These are phyloP conservation scores for Amazona finschi DNA, from an alignment of 2,797 vertebrate species.

Conservation along the genomic window DNA sequence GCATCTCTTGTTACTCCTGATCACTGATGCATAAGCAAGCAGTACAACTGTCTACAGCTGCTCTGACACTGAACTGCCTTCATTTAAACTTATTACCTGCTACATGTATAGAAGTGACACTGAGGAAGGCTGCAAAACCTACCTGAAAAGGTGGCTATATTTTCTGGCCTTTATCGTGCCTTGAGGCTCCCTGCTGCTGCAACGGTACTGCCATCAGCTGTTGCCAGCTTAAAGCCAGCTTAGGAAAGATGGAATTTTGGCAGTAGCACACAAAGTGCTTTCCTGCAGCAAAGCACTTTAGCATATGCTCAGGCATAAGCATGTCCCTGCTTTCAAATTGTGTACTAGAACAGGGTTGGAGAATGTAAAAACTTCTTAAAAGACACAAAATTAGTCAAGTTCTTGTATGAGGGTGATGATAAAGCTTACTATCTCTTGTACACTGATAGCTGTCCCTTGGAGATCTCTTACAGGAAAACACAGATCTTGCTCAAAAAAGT, in stretches of 20 bases:
- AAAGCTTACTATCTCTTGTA: neutral
- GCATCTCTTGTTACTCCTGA: neutral
- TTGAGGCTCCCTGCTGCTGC: neutral
- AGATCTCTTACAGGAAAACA: neutral
- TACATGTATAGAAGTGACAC: neutral
- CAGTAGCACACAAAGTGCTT: neutral
- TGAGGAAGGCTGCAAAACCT: neutral
- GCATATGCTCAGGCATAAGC: neutral
- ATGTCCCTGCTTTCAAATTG: neutral
- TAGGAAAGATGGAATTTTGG: neutral
- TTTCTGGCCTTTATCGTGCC: neutral
- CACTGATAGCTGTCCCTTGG: neutral
- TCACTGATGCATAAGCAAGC: neutral
- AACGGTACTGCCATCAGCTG: neutral
- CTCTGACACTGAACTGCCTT: neutral
- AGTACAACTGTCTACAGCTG: neutral
- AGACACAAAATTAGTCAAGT: neutral
- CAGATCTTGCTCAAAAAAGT: neutral
- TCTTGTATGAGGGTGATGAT: neutral
- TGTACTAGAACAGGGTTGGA: neutral
- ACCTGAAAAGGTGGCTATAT: neutral
- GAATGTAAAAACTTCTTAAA: neutral
- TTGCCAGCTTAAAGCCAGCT: neutral
- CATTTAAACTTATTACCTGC: neutral
- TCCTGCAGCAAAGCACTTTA: slow-evolving; percentile 4